These are phyloP conservation scores for Tricholaema leucomelas DNA, from an alignment of 2,113 vertebrate species.

Conservation along the genomic window DNA sequence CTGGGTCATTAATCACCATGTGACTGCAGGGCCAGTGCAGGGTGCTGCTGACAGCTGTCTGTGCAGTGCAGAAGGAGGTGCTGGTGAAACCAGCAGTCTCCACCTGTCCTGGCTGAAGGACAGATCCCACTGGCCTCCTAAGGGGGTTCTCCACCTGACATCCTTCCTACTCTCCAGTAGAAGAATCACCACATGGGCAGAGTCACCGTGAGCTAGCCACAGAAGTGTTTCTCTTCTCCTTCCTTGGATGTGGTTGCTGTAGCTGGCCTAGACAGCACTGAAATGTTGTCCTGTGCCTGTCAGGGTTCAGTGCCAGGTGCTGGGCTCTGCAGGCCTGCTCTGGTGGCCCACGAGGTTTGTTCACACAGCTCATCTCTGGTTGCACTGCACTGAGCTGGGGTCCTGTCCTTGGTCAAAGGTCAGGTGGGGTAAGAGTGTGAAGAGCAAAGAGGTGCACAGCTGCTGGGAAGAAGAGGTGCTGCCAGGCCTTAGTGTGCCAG, in stretches of 20 bases:
- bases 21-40: neutral
- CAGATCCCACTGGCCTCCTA: neutral
- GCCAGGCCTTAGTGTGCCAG: neutral
- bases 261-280: neutral
- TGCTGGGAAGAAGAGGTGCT: neutral
- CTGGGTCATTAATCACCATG: neutral
- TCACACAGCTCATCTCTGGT: neutral
- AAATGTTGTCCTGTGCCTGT: neutral
- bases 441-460: neutral
- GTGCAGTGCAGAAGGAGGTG: neutral
- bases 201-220: neutral
- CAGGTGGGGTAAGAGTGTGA: neutral
- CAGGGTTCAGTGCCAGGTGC: neutral
- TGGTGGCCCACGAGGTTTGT: fast-evolving
- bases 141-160: neutral
- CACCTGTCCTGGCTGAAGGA: neutral
- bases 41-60: neutral
- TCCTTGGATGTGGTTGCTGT: too few relatives aligned
- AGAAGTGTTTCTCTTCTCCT: neutral
- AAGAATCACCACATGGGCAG: neutral
- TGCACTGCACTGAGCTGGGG: neutral
- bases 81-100: neutral
- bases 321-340: neutral
- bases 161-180: neutral
- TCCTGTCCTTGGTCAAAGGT: neutral